Base-by-base conservation (phyloP, 2,888 invertebrate genomes). In the Calliphora vomitoria region DNA sequence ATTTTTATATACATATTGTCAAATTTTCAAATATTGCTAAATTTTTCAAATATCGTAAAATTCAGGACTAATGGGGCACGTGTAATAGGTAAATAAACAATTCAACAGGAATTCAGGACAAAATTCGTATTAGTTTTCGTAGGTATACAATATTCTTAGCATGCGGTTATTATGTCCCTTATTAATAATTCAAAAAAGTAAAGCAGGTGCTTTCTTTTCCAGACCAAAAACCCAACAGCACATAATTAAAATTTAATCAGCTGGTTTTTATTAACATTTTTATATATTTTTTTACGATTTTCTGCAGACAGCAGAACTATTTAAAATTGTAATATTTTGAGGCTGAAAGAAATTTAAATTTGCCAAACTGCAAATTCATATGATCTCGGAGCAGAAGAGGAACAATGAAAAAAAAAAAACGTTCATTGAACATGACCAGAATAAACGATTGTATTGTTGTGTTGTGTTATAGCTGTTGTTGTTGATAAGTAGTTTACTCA, bases 341-440 rank as follows among this genome's bases (percentile, higher is more conserved):
- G 41, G 79, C 69, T 55, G 25, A 41, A 71, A 41, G 62, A 38
- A 68, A 50, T 71, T 80, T 69, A 35, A 80, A 80, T 62, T 71
- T 71, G 20, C 20, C 60, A 60, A 80, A 80, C 69, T 35, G 13
- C 18, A 53, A 31, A 35, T 35, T 35, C 35, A 35, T 35, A 60
- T 55, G 44, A 8, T 0, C 60, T 71, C 41, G 58, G 50, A 62
- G 10, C 60, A 60, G 18, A 20, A 20, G 47, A 20, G 10, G 13
- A 55, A 38, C 35, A 50, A 11, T 13, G 5, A 20, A 31, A 8
- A 31, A n/a, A 31, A 8, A 72, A 13, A 69, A 82, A 82, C 68
- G 50, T 76, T 50, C 11, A 18, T 31, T 55, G 53, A 47, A 82
- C 81, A 82, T 87, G 87, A 84, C 66, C 87, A 87, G 87, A 87